phyloP scores from a whole-genome alignment of 2,888 invertebrate species.

The Meteorus cinctellus region DNA sequence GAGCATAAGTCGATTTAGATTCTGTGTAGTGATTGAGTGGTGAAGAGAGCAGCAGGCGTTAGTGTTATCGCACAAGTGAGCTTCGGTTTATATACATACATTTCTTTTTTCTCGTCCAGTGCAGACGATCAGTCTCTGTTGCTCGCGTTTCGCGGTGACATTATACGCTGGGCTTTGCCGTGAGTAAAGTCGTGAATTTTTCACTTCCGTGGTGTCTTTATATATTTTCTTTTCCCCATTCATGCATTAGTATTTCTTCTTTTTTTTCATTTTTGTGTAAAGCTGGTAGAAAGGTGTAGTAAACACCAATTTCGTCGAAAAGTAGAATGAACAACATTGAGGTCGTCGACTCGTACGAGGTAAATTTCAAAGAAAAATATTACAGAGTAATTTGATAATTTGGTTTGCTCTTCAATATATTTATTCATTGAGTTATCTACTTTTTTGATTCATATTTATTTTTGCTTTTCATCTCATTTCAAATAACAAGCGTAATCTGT shows the following conservation, averaged over 20 bases:
- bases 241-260: neutral
- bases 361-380: neutral
- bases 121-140: neutral
- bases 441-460: too few species aligned
- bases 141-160: neutral
- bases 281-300: neutral
- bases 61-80: neutral
- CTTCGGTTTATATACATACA: neutral
- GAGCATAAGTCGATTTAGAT: neutral
- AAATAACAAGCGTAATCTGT: too few species aligned
- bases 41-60: neutral
- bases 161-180: neutral
- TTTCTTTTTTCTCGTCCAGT: neutral
- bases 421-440: too few species aligned
- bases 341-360: neutral
- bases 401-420: neutral
- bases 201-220: neutral
- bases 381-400: neutral
- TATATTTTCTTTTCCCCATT: neutral
- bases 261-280: neutral
- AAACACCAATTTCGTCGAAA: neutral
- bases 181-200: neutral
- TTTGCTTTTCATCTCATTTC: too few species aligned
- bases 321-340: conserved; percentile 4
- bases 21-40: neutral